Base-by-base conservation (phyloP, 2,888 invertebrate genomes). In the Hyposoter didymator region DNA sequence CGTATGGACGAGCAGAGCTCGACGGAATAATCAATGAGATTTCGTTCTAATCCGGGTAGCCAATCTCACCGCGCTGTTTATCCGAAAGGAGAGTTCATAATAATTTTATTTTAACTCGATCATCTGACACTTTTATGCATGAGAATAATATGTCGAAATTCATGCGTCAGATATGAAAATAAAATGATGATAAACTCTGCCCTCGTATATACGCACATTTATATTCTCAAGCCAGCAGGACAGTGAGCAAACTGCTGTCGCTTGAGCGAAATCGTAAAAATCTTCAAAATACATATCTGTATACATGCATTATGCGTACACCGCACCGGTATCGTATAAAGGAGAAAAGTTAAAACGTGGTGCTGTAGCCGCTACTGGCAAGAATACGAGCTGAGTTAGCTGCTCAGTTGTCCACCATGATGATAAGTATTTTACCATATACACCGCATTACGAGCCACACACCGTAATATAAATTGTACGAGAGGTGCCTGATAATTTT, bases 401-500 rank as follows among this genome's bases (percentile, higher is more conserved):
- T 82, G 22, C 70, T 72, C 47, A 14, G 59, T 28, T 22, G 28
- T 59, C 59, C 62, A 82, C 39, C 39, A 69, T 69, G 52, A 62
- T 59, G 78, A 84, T 79, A 82, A 82, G 75, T 85, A 55, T 75
- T 82, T 79, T 79, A 66, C 47, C 43, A 28, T 28, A 39, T 47
- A 78, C 75, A 10, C 8, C 2, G 39, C 35, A 76, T 82, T 67
- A 76, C 76, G 76, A 85, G 75, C 22, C 49, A 79, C 35, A 49
- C 45, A 49, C 75, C 66, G 6, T 83, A 79, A 62, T 78, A 78
- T 85, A 80, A 83, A 85, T 78, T 47, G 83, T 55, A 49, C 55
- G 43, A 81, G 80, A 78, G 80, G 85, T 80, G 78, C 83, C 80
- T 69, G 85, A 85, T 85, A 78, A 85, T 85, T 85, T 85, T 73